These are phyloP conservation scores for Rhyacichthys aspro DNA, from an alignment of 2,797 vertebrate species.

Conservation along the genomic window DNA sequence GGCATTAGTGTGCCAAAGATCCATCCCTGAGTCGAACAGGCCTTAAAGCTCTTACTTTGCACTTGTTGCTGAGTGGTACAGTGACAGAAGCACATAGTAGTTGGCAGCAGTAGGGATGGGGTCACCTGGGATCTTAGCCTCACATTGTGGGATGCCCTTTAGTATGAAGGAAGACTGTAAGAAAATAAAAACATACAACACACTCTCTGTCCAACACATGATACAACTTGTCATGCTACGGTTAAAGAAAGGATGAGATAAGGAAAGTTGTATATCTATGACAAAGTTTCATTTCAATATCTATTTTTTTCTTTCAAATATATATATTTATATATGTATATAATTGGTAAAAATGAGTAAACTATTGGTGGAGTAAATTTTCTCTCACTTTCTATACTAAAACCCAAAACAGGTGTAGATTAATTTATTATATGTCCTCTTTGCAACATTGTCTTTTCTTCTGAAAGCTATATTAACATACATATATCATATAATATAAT, in stretches of 20 bases:
- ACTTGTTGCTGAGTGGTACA: constrained; percentile 21
- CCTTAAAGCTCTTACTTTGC: neutral
- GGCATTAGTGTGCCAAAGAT: constrained; percentile 48
- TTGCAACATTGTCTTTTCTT: constrained; percentile 76
- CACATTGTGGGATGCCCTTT: constrained; percentile 81
- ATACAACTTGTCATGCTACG: constrained; percentile 80
- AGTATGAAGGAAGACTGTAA: constrained; percentile 75
- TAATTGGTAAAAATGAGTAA: constrained; percentile 83
- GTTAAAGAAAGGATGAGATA: constrained; percentile 76
- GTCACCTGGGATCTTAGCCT: constrained; percentile 64
- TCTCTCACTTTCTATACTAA: constrained; percentile 77
- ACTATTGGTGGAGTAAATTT: constrained; percentile 81
- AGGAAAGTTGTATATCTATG: constrained; percentile 66
- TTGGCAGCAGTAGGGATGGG: constrained; percentile 62
- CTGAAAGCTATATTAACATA: constrained; percentile 84
- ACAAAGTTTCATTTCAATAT: constrained; percentile 69
- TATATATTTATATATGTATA: constrained; percentile 75
- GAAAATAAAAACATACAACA: constrained; percentile 69
- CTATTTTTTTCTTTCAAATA: constrained; percentile 69
- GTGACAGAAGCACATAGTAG: constrained; percentile 20
- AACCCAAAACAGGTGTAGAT: constrained; percentile 76
- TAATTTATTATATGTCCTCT: constrained; percentile 73
- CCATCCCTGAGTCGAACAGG: constrained; percentile 67
- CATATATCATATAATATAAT: constrained; percentile 65
- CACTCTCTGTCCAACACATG: constrained; percentile 68